phyloP scores from a whole-genome alignment of 2,888 invertebrate species.

The Lordiphosa fenestrarum region DNA sequence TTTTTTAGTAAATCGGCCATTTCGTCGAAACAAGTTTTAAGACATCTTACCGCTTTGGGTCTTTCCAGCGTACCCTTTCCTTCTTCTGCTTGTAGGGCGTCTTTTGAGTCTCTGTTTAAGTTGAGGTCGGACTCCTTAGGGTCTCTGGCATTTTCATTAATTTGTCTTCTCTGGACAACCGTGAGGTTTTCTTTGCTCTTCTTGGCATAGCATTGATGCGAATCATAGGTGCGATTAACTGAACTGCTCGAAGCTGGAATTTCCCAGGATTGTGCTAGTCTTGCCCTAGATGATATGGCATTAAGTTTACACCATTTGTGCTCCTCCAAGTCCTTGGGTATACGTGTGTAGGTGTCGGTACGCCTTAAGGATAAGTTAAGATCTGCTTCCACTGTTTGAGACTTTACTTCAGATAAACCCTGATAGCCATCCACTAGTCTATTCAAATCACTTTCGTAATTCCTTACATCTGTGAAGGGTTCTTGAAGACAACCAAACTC shows the following conservation, averaged over 20 bases:
- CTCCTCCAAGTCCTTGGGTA: background rate
- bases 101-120: too few relatives aligned
- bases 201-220: background rate
- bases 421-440: conserved; percentile 37
- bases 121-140: too few relatives aligned
- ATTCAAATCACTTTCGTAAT: conserved; percentile 36
- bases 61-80: background rate
- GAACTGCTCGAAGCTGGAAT: background rate
- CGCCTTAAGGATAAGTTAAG: too few relatives aligned
- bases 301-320: background rate
- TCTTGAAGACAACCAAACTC: conserved; percentile 37
- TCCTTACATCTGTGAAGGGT: conserved; percentile 44
- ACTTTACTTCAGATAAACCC: too few relatives aligned
- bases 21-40: conserved; percentile 19
- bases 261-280: conserved; percentile 2
- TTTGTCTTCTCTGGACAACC: background rate
- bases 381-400: too few relatives aligned
- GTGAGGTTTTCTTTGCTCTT: background rate
- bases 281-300: background rate
- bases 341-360: too few relatives aligned
- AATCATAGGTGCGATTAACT: background rate
- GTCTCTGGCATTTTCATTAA: too few relatives aligned
- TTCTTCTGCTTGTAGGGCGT: too few relatives aligned
- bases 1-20: conserved; percentile 1
- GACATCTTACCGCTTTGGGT: conserved; percentile 4